Base-by-base conservation (phyloP, 2,797 vertebrate genomes). In the Varecia variegata region DNA sequence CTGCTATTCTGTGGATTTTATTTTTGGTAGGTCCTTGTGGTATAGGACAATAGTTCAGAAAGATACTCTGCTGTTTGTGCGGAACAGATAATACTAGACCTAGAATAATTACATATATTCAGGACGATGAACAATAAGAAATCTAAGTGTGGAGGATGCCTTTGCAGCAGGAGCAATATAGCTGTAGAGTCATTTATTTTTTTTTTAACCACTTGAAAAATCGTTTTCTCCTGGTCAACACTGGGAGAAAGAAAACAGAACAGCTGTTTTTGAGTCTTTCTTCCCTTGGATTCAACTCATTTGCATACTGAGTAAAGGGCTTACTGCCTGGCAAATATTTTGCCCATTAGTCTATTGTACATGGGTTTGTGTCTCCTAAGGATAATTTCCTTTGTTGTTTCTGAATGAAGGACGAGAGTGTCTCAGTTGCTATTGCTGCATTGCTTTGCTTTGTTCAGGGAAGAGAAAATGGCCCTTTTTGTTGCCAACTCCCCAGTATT, bases 361-460 rank as follows among this genome's bases (percentile, higher is more conserved):
- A 50, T 18, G 35, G 65, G 23, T 67, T 96, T 95, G 79, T 13
- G 11, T 96, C 86, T 96, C 58, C 70, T 96, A 87, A 95, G 83
- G 73, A 95, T 96, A 91, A 95, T 97, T 94, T 91, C 54, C 10
- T 82, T 94, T 96, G 90, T 93, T 94, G 12, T 93, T 97, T 88
- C 52, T 96, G 83, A 94, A 80, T 80, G 88, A 95, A 95, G 82
- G 79, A 93, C 0, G 0, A 86, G 71, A 93, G 73, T 47, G 4
- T 79, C 81, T 95, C 10, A 27, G 68, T 73, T 95, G 82, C 71
- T 90, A 27, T 77, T 91, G 50, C 71, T 93, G 88, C 68, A 83
- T 60, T 7, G 2, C 45, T 60, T 90, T 1, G 2, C 45, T 96
- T 95, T 97, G 62, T 89, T 79, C n/a, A 35, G 45, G 38, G 30